Percentiles rank a stretch among this genome's conserved stretches.
phyloP scores from a whole-genome alignment of 1,140 invertebrate species.

The Drosophila tani region DNA sequence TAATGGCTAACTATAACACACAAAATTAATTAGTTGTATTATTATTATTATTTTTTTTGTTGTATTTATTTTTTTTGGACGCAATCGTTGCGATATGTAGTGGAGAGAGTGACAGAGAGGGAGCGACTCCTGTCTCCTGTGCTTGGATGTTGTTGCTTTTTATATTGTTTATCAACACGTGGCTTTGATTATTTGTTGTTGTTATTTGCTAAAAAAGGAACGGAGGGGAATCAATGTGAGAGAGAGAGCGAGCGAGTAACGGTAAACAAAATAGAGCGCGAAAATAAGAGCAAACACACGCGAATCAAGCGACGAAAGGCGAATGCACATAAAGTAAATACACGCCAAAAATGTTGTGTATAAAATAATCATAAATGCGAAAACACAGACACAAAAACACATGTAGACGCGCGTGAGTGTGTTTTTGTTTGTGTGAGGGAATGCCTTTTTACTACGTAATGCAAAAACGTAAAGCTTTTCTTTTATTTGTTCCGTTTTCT shows the following conservation, averaged over 20 bases:
- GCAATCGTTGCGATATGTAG: conserved; percentile 74
- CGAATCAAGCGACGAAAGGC: conserved; percentile 69
- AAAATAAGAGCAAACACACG: conserved; percentile 63
- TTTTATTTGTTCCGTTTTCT: conserved; percentile 31
- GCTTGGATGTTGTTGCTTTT: conserved; percentile 15
- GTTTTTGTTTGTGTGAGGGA: conserved; percentile 55
- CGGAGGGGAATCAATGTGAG: conserved; percentile 50
- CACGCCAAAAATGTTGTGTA: conserved; percentile 55
- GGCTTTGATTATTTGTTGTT: conserved; percentile 31
- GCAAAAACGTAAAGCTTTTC: conserved; percentile 58
- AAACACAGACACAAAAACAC: conserved; percentile 40
- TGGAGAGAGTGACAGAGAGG: conserved; percentile 27
- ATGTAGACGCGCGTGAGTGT: conserved; percentile 8
- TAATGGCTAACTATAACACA: conserved; percentile 32
- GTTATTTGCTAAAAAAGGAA: conserved; percentile 51
- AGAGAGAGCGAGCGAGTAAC: conserved; percentile 26
- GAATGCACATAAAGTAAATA: conserved; percentile 72
- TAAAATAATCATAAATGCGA: conserved; percentile 74
- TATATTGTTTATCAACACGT: conserved; percentile 62
- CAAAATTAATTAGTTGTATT: conserved; percentile 24
- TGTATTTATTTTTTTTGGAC: conserved; percentile 38
- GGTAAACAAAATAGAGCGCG: conserved; percentile 26
- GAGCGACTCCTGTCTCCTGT: conserved; percentile 16
- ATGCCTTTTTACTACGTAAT: conserved; percentile 77
- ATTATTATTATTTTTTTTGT: conserved; percentile 26